Base-by-base conservation (phyloP, 2,113 vertebrate species). In the Pterocles orientalis region DNA sequence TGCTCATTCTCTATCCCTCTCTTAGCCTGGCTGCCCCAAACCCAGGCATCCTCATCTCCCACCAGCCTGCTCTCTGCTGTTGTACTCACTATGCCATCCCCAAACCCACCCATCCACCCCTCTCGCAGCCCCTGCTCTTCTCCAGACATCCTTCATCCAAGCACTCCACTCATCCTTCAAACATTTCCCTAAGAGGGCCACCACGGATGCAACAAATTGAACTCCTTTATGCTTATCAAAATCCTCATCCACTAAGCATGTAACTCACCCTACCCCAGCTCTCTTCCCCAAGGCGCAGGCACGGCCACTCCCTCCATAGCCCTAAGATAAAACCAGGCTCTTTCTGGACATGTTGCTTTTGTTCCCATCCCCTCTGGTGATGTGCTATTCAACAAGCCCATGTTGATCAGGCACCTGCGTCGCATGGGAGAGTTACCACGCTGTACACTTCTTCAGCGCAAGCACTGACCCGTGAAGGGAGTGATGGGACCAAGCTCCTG, bases 361-460 rank as follows among this genome's bases (percentile, higher is more conserved):
- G 16, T 28, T n/a, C 10, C 31, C 31, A 33, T 10, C 34, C 41
- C 12, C 33, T 68, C 14, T 0, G 1, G 5, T 25, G 47, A 54
- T 0, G 0, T n/a, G 68, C 19, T 66, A 21, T n/a, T 60, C 39
- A 47, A 10, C 43, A 43, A 19, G 17, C 16, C 19, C 28, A 47
- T 1, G 0, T 2, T 47, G n/a, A 61, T 6, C 0, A 0, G 68
- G 20, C 45, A 45, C 10, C 36, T 13, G 24, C 2, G 2, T 17
- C 56, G 41, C 20, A 36, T 1, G 16, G 66, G 28, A 47, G 36
- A 78, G 13, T 23, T 53, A 51, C 45, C 18, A n/a, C 58, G 26
- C 23, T n/a, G 51, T 45, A 71, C 28, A 8, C 51, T 53, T n/a
- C 51, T 47, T 65, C 51, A 53, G 36, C 33, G 65, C 36, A 45